phyloP scores from a whole-genome alignment of 2,797 vertebrate species.

The Esox lucius region DNA sequence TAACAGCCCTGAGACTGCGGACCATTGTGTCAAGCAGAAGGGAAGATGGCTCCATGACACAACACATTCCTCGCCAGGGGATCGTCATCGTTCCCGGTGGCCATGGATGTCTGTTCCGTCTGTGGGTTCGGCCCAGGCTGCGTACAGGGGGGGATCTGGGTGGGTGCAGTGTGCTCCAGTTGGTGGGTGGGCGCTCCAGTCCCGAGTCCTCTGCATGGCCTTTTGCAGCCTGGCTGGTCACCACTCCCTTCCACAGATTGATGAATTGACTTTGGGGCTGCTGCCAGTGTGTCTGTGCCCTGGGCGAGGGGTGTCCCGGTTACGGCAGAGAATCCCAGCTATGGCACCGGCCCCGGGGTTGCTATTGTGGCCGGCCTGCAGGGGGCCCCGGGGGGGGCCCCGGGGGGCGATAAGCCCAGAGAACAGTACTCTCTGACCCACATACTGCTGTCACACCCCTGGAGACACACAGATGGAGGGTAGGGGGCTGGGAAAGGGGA shows the following conservation, averaged over 20 bases:
- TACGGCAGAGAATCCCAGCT: slow-evolving; percentile 84
- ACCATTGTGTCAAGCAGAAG: neutral
- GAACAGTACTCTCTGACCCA: slow-evolving; percentile 77
- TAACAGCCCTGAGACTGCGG: neutral
- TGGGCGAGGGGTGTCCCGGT: slow-evolving; percentile 78
- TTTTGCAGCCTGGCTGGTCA: slow-evolving; percentile 57
- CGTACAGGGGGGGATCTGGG: slow-evolving; percentile 63
- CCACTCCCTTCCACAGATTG: slow-evolving; percentile 75
- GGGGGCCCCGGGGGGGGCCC: slow-evolving; percentile 78
- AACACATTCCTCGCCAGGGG: neutral
- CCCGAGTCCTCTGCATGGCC: slow-evolving; percentile 51
- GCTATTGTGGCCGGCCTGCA: slow-evolving; percentile 78
- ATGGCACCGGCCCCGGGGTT: slow-evolving; percentile 79
- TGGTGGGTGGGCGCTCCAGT: slow-evolving; percentile 19
- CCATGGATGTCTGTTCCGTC: slow-evolving; percentile 51
- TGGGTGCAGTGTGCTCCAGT: no score
- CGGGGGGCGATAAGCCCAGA: slow-evolving; percentile 59
- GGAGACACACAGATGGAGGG: slow-evolving; percentile 69
- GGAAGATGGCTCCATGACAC: neutral
- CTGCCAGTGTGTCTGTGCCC: slow-evolving; percentile 85
- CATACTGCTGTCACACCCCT: slow-evolving; percentile 86
- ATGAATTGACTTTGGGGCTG: slow-evolving; percentile 81
- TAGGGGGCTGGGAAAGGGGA: slow-evolving; percentile 43
- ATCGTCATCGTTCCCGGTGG: slow-evolving; percentile 45
- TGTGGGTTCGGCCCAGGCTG: slow-evolving; percentile 33